phyloP scores from a whole-genome alignment of 2,797 vertebrate genomes.

The Petrocephalus sullivani region DNA sequence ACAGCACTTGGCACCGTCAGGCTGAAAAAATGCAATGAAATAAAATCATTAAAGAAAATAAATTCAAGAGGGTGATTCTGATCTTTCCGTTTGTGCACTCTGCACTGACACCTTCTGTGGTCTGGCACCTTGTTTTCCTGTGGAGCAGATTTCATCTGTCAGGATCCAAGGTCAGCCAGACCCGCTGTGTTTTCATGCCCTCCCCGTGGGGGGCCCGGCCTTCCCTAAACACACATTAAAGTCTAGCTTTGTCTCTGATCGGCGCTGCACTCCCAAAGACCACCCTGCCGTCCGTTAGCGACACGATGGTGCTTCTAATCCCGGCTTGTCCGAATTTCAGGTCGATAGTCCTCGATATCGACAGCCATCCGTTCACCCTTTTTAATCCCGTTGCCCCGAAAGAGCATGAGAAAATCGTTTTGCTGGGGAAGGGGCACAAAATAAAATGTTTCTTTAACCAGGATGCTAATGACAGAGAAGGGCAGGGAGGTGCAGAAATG shows the following conservation, averaged over 20 bases:
- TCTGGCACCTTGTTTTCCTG: neutral
- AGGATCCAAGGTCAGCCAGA: neutral
- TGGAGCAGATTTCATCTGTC: neutral
- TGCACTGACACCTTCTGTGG: neutral
- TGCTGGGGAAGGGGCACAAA: neutral
- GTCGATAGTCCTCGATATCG: constrained; percentile 11
- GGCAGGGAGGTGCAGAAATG: neutral
- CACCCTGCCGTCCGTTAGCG: neutral
- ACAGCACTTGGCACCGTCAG: neutral
- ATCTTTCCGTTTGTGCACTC: constrained; percentile 2
- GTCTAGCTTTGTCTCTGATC: constrained; percentile 6
- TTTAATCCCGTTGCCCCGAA: neutral
- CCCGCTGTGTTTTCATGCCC: neutral
- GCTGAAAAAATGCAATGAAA: neutral
- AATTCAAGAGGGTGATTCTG: neutral
- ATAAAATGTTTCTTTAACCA: neutral
- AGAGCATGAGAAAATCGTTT: neutral
- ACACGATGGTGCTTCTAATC: constrained; percentile 3
- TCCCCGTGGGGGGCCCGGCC: neutral
- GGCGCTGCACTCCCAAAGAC: neutral
- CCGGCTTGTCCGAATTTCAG: neutral
- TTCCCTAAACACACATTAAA: constrained; percentile 15
- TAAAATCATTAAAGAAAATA: neutral
- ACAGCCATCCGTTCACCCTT: neutral
- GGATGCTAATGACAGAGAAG: neutral